Base-by-base conservation (phyloP, 1,140 invertebrate species). In the Brachionus calyciflorus region DNA sequence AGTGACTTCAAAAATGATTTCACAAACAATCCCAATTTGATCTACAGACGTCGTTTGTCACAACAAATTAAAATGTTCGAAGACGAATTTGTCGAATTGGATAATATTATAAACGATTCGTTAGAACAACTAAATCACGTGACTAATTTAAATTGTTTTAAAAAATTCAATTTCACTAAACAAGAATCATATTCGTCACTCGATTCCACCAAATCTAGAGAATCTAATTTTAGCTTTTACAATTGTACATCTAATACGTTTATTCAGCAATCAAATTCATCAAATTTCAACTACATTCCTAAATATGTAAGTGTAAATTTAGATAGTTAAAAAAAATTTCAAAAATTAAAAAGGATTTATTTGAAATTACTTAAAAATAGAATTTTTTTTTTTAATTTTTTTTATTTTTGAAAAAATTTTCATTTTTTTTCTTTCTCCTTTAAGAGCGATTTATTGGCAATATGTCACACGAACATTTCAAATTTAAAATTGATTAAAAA, bases 401-500 rank as follows among this genome's bases (percentile, higher is more conserved):
- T 60, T 12, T 24, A 17, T 60, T 60, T 37, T 60, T 21, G 2
- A 9, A 10, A 33, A 60, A 60, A 7, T 30, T 60, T 21, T 60
- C 24, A 65, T 30, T 26, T 41, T 44, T 24, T 65, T 24, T 51
- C 33, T 63, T 7, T 40, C 40, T 40, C 40, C 12, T 12, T 26
- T 26, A 55, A 65, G 60, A 65, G 44, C 40, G 60, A 65, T 44
- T 44, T 65, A 41, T 41, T 65, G 21, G 60, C 33, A 44, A 65
- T 44, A 65, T 65, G 60, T 65, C 60, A 65, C 19, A 65, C 60
- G 17, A 65, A 65, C n/a, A 65, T 65, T 24, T 65, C 60, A 65
- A 65, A 65, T 65, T 65, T 65, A 65, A 65, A 44, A 44, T 65
- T 44, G 60, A 65, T 65, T 65, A 65, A 41, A 44, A 44, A 65